Conservation (phyloP, 2,888 invertebrate species). For the Hololepta plana region DNA sequence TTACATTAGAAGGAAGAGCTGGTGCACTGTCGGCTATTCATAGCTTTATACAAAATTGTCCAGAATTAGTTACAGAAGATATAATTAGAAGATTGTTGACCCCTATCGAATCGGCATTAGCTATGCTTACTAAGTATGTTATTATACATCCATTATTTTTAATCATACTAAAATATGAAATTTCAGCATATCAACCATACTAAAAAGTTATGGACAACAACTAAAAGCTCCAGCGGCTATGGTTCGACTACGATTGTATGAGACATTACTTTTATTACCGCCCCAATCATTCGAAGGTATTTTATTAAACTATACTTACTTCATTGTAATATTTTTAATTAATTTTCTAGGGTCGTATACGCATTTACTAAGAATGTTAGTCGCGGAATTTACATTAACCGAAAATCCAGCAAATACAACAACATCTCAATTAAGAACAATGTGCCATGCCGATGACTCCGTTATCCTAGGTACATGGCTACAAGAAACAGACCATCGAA, state of each 20-base stretch:
- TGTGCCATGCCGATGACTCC: slow-evolving; percentile 78
- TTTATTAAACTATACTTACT: slow-evolving; percentile 10
- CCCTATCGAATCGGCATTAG: slow-evolving; percentile 88
- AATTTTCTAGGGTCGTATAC: slow-evolving; percentile 50
- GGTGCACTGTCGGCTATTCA: slow-evolving; percentile 93
- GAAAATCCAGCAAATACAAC: slow-evolving; percentile 89
- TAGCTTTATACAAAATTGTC: slow-evolving; percentile 80
- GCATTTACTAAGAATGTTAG: slow-evolving; percentile 74
- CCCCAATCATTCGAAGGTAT: slow-evolving; percentile 63
- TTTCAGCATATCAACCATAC: slow-evolving; percentile 60
- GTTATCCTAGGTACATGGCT: slow-evolving; percentile 89
- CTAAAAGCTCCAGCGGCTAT: slow-evolving; percentile 88
- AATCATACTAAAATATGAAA: slow-evolving; percentile 6
- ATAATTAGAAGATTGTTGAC: slow-evolving; percentile 73
- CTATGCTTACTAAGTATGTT: slow-evolving; percentile 81
- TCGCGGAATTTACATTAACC: slow-evolving; percentile 85
- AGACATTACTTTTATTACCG: slow-evolving; percentile 62
- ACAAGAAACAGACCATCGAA: slow-evolving; percentile 89
- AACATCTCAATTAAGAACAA: slow-evolving; percentile 60
- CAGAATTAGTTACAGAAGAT: slow-evolving; percentile 81
- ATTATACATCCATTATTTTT: background rate
- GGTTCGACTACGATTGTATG: slow-evolving; percentile 83
- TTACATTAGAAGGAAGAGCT: slow-evolving; percentile 88
- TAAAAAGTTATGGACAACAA: slow-evolving; percentile 79
- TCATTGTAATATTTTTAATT: slow-evolving; percentile 1